phyloP scores from a whole-genome alignment of 2,797 vertebrate species.

The Antennarius maculatus region DNA sequence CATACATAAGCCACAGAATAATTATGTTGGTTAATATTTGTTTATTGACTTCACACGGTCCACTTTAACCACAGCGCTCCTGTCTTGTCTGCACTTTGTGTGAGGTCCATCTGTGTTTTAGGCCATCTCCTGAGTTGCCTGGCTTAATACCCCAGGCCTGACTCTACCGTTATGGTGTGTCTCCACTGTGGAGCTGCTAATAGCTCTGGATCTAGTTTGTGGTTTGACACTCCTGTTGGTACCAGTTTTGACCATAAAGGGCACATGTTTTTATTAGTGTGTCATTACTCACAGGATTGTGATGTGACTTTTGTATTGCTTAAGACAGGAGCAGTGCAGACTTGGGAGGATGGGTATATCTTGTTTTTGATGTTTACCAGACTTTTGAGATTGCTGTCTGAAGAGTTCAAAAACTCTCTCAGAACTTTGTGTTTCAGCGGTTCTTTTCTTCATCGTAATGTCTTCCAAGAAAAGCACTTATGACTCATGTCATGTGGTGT shows the following conservation, averaged over 20 bases:
- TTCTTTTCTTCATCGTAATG: too few species aligned
- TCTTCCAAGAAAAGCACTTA: background rate
- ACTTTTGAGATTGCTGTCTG: constrained; percentile 5
- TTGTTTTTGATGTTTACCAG: constrained; percentile 11
- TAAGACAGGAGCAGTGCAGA: constrained; percentile 8
- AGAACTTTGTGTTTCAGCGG: too few species aligned
- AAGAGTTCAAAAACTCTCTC: background rate
- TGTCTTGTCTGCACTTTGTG: constrained; percentile 59
- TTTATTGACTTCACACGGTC: constrained; percentile 25
- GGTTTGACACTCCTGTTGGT: constrained; percentile 71
- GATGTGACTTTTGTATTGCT: constrained; percentile 26
- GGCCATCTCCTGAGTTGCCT: constrained; percentile 65
- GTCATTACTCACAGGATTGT: constrained; percentile 48
- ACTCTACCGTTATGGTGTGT: constrained; percentile 58
- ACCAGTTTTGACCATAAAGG: constrained; percentile 55
- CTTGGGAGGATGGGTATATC: background rate
- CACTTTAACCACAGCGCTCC: constrained; percentile 50
- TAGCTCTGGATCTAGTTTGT: constrained; percentile 67
- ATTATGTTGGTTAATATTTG: constrained; percentile 2
- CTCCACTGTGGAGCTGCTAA: constrained; percentile 56
- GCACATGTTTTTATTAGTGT: constrained; percentile 2
- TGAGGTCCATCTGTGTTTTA: constrained; percentile 75
- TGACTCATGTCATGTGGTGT: background rate
- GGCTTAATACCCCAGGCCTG: constrained; percentile 75
- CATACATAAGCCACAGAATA: constrained; percentile 16